Percentiles rank a stretch among this genome's conserved stretches.
phyloP scores from a whole-genome alignment of 2,888 invertebrate genomes.

The Lepidocyrtinus sp. region DNA sequence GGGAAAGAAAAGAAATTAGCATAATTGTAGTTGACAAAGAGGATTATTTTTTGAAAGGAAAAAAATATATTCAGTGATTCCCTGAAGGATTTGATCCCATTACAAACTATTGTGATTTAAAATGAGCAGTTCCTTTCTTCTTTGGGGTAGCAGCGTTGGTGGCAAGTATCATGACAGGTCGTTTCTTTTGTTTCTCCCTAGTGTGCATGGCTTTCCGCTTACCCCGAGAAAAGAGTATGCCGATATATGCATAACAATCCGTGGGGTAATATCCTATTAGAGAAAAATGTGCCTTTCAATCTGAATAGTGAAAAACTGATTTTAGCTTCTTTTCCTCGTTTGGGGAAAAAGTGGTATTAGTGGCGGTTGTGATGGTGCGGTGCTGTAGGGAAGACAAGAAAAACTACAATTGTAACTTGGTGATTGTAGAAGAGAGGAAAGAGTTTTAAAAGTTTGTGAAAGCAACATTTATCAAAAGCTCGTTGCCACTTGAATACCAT shows the following conservation, averaged over 20 bases:
- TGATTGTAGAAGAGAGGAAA: slow-evolving; percentile 22
- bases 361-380: slow-evolving; percentile 29
- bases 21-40: slow-evolving; percentile 61
- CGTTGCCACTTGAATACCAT: slow-evolving; percentile 46
- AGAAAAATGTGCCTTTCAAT: slow-evolving; percentile 44
- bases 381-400: slow-evolving; percentile 9
- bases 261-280: slow-evolving; percentile 30
- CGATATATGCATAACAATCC: slow-evolving; percentile 12
- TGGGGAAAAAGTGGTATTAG: slow-evolving; percentile 30
- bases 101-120: slow-evolving; percentile 61
- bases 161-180: slow-evolving; percentile 51
- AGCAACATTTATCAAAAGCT: slow-evolving; percentile 59
- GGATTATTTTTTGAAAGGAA: slow-evolving; percentile 53
- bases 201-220: slow-evolving; percentile 43
- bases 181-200: slow-evolving; percentile 52
- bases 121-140: slow-evolving; percentile 34
- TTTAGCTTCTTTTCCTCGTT: slow-evolving; percentile 45
- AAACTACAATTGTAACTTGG: slow-evolving; percentile 25
- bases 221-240: slow-evolving; percentile 12
- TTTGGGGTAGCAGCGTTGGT: slow-evolving; percentile 4
- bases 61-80: slow-evolving; percentile 57
- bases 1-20: slow-evolving; percentile 50
- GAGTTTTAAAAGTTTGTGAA: slow-evolving; percentile 57
- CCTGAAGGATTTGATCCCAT: slow-evolving; percentile 59
- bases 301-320: slow-evolving; percentile 54